Conservation (phyloP, 2,113 vertebrate species). For the Megaceryle torquata region DNA sequence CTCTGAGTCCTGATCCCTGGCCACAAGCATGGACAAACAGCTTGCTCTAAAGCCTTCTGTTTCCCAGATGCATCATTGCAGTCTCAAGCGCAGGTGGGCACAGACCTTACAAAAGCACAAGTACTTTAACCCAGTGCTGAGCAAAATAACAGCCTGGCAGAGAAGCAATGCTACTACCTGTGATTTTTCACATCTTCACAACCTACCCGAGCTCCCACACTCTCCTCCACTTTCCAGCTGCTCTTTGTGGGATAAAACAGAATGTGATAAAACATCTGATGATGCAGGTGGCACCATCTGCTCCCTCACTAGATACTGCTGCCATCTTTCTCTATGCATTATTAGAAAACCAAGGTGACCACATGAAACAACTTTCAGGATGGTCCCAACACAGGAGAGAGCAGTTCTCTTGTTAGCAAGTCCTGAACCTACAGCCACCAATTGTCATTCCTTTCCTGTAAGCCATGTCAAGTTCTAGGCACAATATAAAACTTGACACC, state of each 20-base stretch:
- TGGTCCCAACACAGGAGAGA: background rate
- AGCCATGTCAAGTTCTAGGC: background rate
- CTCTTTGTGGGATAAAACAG: constrained; percentile 25
- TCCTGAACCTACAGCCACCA: background rate
- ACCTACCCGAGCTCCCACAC: constrained; percentile 31
- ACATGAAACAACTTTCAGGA: background rate
- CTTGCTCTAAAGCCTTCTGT: background rate
- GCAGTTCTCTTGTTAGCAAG: background rate
- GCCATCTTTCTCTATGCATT: background rate
- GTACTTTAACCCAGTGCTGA: background rate
- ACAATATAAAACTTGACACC: background rate
- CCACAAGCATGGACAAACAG: background rate
- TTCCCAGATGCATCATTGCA: background rate
- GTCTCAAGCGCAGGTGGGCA: background rate
- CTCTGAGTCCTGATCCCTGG: background rate
- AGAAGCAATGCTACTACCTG: constrained; percentile 7
- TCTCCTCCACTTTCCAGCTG: constrained; percentile 4
- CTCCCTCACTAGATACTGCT: constrained; percentile 52
- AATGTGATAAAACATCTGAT: constrained; percentile 64
- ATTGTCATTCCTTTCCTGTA: background rate
- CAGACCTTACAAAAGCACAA: background rate
- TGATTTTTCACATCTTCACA: constrained; percentile 52
- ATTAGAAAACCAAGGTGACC: constrained; percentile 12
- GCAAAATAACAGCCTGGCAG: constrained; percentile 9
- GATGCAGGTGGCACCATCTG: constrained; percentile 67